Evolutionary conservation across 2,888 invertebrate genomes (phyloP).

Genomic region (Parascotia fuliginaria): DNA sequence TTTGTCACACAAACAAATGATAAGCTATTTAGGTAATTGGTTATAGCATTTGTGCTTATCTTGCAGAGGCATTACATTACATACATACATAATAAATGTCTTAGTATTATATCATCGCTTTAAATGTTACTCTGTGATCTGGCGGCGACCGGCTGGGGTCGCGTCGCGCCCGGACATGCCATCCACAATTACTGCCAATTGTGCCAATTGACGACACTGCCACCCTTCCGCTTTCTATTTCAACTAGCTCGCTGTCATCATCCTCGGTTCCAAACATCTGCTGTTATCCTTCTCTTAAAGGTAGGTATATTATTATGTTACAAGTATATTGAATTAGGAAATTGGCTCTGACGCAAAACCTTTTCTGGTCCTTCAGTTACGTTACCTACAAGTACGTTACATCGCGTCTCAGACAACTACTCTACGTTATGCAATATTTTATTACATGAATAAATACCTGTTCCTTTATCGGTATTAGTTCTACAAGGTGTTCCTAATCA

Average conservation of each 20-base stretch:
- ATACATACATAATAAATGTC: no score
- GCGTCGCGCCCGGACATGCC: slow-evolving; percentile 79
- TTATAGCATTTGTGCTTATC: no score
- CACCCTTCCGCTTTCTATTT: slow-evolving; percentile 83
- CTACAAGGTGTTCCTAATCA: slow-evolving; percentile 23
- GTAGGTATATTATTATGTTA: not conserved
- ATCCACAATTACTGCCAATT: slow-evolving; percentile 84
- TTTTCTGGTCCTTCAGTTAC: slow-evolving; percentile 22
- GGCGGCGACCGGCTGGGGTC: slow-evolving; percentile 47
- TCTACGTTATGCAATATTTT: slow-evolving; percentile 29
- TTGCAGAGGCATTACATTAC: no score
- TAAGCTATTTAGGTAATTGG: no score
- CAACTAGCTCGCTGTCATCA: slow-evolving; percentile 51
- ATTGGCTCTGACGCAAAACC: slow-evolving; percentile 1
- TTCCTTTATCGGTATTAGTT: slow-evolving; percentile 38
- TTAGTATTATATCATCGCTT: not conserved
- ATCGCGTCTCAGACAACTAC: slow-evolving; percentile 24
- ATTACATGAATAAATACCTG: slow-evolving; percentile 40
- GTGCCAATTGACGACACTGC: slow-evolving; percentile 81
- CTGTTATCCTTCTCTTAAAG: slow-evolving; percentile 44
- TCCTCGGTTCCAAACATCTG: slow-evolving; percentile 68
- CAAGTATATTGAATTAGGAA: not conserved
- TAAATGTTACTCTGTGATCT: slow-evolving; percentile 26
- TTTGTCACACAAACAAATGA: no score
- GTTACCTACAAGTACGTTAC: slow-evolving; percentile 19